Evolutionary conservation across 2,888 invertebrate genomes (phyloP), one percentile per base, ranked within the genome.

Genomic region (Platycheirus rosarum): DNA sequence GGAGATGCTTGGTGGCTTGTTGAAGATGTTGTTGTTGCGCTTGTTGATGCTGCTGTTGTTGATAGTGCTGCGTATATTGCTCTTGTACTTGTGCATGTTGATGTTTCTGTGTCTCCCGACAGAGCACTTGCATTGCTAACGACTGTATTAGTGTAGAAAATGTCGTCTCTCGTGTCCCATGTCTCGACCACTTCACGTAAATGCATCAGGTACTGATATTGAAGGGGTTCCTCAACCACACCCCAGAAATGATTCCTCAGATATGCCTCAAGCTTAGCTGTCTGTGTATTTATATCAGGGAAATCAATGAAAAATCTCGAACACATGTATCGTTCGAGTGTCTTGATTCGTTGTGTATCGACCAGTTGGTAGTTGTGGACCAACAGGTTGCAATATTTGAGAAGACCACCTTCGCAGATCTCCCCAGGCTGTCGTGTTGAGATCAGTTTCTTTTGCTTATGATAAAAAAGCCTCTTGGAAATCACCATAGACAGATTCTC

Each of bases 221-320:
- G 97, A 87, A 97, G 93, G 85, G 96, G 92, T 91, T 96, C 96
- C 90, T 97, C 96, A 86, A 96, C 96, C 13, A 94, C 93, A 66
- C 96, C 97, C 89, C 97, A 97, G 92, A 99, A 99, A 91, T 99
- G 99, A 92, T 98, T 98, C 92, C 97, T 95, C 90, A 99, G 93
- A 92, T 99, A 99, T 87, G 96, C 97, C 91, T 98, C 97, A 89
- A 99, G 93, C 91, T 99, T 99, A 86, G 95, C 94, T 86, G 96
- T 95, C 91, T 99, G 99, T 90, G 97, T 97, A 84, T 93, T 93
- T 85, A 98, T 95, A 92, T 99, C 99, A 46, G 98, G 96, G 92
- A 99, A 99, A 92, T 99, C 99, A 90, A 99, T 99, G 93, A 99
- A 99, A 94, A 99, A 99, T 87, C 99, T 94, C 86, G 99, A 99